phyloP scores from a whole-genome alignment of 92 coral and sea anemone genomes.

The Parazoanthus darwini region DNA sequence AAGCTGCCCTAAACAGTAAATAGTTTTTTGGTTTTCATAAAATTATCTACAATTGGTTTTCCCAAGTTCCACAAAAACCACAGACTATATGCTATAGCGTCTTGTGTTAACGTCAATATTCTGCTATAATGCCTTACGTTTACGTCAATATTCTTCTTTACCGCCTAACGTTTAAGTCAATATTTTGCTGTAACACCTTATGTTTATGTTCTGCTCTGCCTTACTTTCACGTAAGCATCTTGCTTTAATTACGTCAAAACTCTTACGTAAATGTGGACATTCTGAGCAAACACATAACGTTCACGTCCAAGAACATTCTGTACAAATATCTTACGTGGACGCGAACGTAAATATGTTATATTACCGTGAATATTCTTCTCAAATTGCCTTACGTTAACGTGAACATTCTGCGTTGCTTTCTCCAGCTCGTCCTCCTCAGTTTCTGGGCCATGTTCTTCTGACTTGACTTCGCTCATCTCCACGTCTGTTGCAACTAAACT shows the following conservation, averaged over 20 bases:
- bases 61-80: too few relatives aligned
- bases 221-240: neutral
- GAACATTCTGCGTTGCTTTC: slow-evolving; percentile 74
- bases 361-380: neutral
- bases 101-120: too few relatives aligned
- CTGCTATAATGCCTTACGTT: too few relatives aligned
- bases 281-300: slow-evolving; percentile 14
- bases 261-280: slow-evolving; percentile 68
- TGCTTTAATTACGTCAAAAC: neutral
- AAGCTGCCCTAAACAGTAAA: too few relatives aligned
- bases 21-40: too few relatives aligned
- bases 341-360: slow-evolving; percentile 18
- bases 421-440: slow-evolving; percentile 73
- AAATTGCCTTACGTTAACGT: slow-evolving; percentile 61
- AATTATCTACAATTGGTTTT: too few relatives aligned
- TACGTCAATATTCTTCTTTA: too few relatives aligned
- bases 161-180: too few relatives aligned
- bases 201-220: neutral
- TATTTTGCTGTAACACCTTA: neutral
- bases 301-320: too few relatives aligned
- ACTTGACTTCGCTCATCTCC: slow-evolving; percentile 74
- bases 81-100: too few relatives aligned
- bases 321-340: neutral
- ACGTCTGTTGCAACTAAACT: slow-evolving; percentile 55
- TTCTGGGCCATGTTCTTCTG: slow-evolving; percentile 59